A percentile compares a stretch with the other conserved stretches of the same genome.
phyloP scores from a whole-genome alignment of 2,888 invertebrate genomes.

The Polydesmus complanatus region DNA sequence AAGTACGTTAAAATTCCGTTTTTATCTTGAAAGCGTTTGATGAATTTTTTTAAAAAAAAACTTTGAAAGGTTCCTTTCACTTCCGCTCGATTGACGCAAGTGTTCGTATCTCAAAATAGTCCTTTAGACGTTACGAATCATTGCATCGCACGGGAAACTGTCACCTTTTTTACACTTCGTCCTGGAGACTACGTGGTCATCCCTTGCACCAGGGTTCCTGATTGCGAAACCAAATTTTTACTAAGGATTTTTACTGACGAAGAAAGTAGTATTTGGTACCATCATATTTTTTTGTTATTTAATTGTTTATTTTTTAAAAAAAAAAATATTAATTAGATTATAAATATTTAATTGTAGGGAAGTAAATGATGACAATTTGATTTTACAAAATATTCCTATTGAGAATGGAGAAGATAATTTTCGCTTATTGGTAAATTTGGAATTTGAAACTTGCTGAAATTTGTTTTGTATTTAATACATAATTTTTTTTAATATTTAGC shows the following conservation, averaged over 20 bases:
- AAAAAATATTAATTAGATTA: background rate
- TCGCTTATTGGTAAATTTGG: slow-evolving; percentile 31
- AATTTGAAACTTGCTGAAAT: background rate
- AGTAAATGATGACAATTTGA: slow-evolving; percentile 59
- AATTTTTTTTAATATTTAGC: slow-evolving; percentile 27
- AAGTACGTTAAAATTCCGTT: slow-evolving; percentile 29
- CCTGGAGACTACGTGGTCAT: slow-evolving; percentile 60
- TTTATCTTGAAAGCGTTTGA: background rate
- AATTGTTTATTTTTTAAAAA: background rate
- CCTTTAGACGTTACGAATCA: slow-evolving; percentile 53
- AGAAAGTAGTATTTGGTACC: slow-evolving; percentile 54
- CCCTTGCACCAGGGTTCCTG: slow-evolving; percentile 50
- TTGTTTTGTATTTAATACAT: background rate
- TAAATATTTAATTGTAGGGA: slow-evolving; percentile 41
- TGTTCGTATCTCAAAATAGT: slow-evolving; percentile 46
- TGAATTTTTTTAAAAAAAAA: background rate
- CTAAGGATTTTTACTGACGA: slow-evolving; percentile 56
- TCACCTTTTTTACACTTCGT: slow-evolving; percentile 57
- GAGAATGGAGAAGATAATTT: slow-evolving; percentile 46
- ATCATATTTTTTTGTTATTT: background rate
- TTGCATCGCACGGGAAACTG: slow-evolving; percentile 50
- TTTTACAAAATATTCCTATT: slow-evolving; percentile 47
- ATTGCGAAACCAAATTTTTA: slow-evolving; percentile 54
- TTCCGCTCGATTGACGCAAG: slow-evolving; percentile 44
- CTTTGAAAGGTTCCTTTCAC: slow-evolving; percentile 39